These are phyloP conservation scores for Drosophila kohkoa DNA, from an alignment of 1,140 invertebrate genomes.

Conservation along the genomic window DNA sequence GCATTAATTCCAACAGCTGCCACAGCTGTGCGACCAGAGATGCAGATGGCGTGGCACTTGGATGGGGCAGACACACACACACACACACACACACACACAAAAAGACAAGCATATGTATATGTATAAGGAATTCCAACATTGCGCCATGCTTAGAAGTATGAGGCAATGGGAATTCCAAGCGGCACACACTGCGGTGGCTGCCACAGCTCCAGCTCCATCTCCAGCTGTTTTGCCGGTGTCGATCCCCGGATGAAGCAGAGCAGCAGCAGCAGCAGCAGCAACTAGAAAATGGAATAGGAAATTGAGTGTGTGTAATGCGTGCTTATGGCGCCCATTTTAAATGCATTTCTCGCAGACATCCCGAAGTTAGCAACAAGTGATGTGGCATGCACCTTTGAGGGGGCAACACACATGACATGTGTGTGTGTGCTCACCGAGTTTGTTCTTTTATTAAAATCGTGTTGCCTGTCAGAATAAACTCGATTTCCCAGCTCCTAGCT, in stretches of 20 bases:
- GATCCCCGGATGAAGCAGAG: constrained; percentile 37
- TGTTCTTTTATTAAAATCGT: constrained; percentile 77
- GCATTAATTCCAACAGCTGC: constrained; percentile 61
- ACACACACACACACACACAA: not conserved
- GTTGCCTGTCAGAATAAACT: constrained; percentile 62
- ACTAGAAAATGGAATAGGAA: constrained; percentile 73
- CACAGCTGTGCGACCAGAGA: constrained; percentile 33
- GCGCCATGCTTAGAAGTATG: constrained; percentile 14
- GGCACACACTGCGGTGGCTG: constrained; percentile 17
- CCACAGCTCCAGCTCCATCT: not conserved
- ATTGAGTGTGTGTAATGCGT: constrained; percentile 82
- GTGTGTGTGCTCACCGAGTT: no score
- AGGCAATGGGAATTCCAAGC: constrained; percentile 38
- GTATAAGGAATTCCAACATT: constrained; percentile 21
- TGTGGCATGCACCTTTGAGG: constrained; percentile 12
- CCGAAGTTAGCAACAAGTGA: constrained; percentile 63
- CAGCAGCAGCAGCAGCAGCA: constrained; percentile 10
- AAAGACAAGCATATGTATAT: no score
- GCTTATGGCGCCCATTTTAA: constrained; percentile 78
- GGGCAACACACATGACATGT: not conserved
- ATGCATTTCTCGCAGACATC: constrained; percentile 68
- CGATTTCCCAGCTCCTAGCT: constrained; percentile 26
- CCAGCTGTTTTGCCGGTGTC: constrained; percentile 25
- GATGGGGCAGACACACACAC: not conserved
- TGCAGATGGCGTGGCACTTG: constrained; percentile 49